Percentiles rank a stretch among this genome's conserved stretches.
Evolutionary conservation across 2,888 invertebrate species (phyloP).

Genomic region (Hololepta plana): DNA sequence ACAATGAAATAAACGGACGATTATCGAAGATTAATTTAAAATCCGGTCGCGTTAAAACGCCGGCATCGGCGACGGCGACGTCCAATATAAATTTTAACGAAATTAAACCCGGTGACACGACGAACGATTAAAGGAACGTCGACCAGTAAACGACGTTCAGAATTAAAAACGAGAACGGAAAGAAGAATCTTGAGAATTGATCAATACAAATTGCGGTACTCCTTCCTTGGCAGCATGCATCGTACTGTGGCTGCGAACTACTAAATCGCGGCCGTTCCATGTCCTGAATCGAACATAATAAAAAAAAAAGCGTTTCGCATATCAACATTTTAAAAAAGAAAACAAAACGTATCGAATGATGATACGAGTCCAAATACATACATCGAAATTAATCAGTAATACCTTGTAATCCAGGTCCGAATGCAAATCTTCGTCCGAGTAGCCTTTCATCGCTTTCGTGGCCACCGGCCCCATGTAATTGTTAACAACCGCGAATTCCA

Average conservation of each 20-base stretch:
- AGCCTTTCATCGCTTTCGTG: constrained; percentile 79
- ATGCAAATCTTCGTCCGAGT: constrained; percentile 67
- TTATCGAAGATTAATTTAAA: too few relatives aligned
- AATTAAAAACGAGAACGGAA: constrained; percentile 77
- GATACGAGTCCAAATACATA: too few relatives aligned
- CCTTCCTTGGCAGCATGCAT: constrained; percentile 65
- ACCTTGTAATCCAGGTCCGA: constrained; percentile 60
- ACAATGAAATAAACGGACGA: too few relatives aligned
- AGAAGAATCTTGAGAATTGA: constrained; percentile 74
- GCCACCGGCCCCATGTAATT: constrained; percentile 74
- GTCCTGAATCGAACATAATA: constrained; percentile 22
- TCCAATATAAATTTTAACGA: too few relatives aligned
- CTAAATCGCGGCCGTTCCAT: constrained; percentile 42
- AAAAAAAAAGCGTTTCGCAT: neutral
- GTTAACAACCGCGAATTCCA: constrained; percentile 83
- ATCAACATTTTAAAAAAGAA: too few relatives aligned
- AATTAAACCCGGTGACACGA: neutral
- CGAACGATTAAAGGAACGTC: constrained; percentile 39
- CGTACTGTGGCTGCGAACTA: constrained; percentile 51
- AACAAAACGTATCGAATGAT: too few relatives aligned
- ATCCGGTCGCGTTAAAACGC: too few relatives aligned
- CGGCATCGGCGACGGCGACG: too few relatives aligned
- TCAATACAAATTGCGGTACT: constrained; percentile 72
- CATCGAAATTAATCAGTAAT: constrained; percentile 9
- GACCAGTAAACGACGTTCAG: constrained; percentile 85